These are phyloP conservation scores for Listronotus bonariensis DNA, from an alignment of 1,140 invertebrate species.

Conservation along the genomic window DNA sequence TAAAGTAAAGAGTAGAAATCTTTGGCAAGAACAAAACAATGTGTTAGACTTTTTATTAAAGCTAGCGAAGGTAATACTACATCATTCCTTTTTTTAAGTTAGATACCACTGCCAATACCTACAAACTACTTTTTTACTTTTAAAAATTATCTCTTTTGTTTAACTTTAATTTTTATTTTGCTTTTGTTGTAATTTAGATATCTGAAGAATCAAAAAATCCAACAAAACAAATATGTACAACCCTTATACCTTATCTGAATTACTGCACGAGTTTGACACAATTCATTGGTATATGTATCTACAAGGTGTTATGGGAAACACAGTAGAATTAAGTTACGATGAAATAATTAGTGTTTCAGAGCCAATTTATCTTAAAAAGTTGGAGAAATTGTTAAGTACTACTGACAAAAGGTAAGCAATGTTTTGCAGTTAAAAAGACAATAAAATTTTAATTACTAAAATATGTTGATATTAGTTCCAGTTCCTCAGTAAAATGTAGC, in stretches of 20 bases:
- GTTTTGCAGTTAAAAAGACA: neutral
- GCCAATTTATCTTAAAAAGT: conserved; percentile 42
- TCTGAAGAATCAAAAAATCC: conserved; percentile 28
- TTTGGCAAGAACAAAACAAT: conserved; percentile 75
- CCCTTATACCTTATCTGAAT: conserved; percentile 76
- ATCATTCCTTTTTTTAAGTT: neutral
- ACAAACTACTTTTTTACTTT: too few species aligned
- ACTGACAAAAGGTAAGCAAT: conserved; percentile 41
- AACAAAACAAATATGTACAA: conserved; percentile 76
- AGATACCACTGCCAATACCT: too few species aligned
- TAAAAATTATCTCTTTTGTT: too few species aligned
- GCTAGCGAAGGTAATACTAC: conserved; percentile 80
- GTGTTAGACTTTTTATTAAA: conserved; percentile 88
- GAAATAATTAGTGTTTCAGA: conserved; percentile 74
- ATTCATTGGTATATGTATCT: conserved; percentile 77
- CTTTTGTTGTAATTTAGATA: conserved; percentile 21
- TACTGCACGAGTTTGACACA: conserved; percentile 71
- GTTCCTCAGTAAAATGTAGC: too few species aligned
- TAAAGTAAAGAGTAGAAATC: conserved; percentile 71
- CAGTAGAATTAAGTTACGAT: conserved; percentile 64
- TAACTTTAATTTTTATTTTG: too few species aligned
- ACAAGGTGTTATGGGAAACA: conserved; percentile 69
- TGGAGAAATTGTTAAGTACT: conserved; percentile 32
- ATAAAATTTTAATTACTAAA: conserved; percentile 5
- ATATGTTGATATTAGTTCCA: too few species aligned